Evolutionary conservation across 2,888 invertebrate species (phyloP), one percentile per base, ranked within the genome.

Genomic region (Ochropacha duplaris): DNA sequence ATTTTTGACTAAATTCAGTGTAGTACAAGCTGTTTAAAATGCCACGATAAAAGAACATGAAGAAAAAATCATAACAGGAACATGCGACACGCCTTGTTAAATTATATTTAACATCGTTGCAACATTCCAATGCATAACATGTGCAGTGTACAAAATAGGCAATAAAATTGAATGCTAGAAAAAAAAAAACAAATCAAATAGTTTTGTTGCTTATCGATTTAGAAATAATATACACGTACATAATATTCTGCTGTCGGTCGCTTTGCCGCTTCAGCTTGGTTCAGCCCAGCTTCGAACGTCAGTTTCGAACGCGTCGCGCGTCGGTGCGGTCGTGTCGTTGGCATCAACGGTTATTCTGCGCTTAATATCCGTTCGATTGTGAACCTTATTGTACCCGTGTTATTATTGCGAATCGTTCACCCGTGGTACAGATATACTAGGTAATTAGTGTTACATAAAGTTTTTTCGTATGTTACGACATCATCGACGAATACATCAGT

Each of bases 311-410:
- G 82, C 78, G 78, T 68, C 74, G 75, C 78, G 75, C 62, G 57
- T 61, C 69, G 68, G 69, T 61, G 60, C 79, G 79, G 78, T 82
- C 83, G 88, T 74, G 64, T 36, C 62, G 68, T 71, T 70, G 61
- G 58, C 78, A 85, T 78, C 74, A 79, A 68, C 84, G 83, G 81
- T 68, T 82, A 84, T 84, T 85, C 69, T 66, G 64, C 66, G 64
- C 57, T 55, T 72, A 80, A 87, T 88, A 87, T 72, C 82, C 87
- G 87, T 76, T 72, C 81, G 77, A 81, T 86, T 86, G 86, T 85
- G 72, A 79, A 79, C 80, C 78, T 79, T 80, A 81, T 75, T 72
- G 64, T 69, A 71, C 72, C 74, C 66, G 77, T 81, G 79, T 81
- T 83, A 76, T 76, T 76, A 77, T 79, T 63, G 65, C 63, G 57